These are phyloP conservation scores for Semicossyphus pulcher DNA, from an alignment of 2,113 vertebrate genomes.

Conservation along the genomic window DNA sequence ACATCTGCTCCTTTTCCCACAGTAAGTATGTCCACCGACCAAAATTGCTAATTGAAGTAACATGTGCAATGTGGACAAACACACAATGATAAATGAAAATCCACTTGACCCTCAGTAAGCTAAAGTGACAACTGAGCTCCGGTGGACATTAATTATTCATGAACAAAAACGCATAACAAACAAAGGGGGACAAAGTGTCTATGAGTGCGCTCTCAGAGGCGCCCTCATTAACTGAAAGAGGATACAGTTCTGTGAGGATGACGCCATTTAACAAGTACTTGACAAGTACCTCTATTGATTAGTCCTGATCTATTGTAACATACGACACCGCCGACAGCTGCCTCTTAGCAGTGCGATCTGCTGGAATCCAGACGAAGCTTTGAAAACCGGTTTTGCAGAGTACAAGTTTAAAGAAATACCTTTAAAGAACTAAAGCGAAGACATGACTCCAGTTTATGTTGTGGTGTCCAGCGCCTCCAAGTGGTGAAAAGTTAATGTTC, in stretches of 20 bases:
- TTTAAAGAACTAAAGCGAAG: background rate
- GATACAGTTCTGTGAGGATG: conserved; percentile 70
- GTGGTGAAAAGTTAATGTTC: conserved; percentile 51
- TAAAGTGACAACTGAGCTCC: conserved; percentile 76
- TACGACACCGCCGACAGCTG: conserved; percentile 1
- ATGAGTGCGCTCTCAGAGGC: conserved; percentile 77
- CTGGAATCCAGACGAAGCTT: conserved; percentile 2
- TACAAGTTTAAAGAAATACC: background rate
- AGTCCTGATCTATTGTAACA: conserved; percentile 31
- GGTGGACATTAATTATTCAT: conserved; percentile 85
- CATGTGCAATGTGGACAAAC: conserved; percentile 34
- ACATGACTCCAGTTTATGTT: conserved; percentile 28
- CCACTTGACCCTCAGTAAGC: conserved; percentile 62
- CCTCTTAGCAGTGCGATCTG: background rate
- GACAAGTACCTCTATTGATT: conserved; percentile 64
- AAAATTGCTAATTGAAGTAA: background rate
- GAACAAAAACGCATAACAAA: conserved; percentile 78
- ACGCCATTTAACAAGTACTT: conserved; percentile 55
- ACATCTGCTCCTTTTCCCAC: background rate
- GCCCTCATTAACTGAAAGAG: conserved; percentile 79
- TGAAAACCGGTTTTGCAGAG: background rate
- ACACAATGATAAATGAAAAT: conserved; percentile 65
- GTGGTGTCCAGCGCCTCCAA: conserved; percentile 83
- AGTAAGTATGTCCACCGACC: background rate
- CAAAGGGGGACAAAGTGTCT: conserved; percentile 84